Conservation (phyloP, 2,797 vertebrate genomes). For the Eulemur albifrons region DNA sequence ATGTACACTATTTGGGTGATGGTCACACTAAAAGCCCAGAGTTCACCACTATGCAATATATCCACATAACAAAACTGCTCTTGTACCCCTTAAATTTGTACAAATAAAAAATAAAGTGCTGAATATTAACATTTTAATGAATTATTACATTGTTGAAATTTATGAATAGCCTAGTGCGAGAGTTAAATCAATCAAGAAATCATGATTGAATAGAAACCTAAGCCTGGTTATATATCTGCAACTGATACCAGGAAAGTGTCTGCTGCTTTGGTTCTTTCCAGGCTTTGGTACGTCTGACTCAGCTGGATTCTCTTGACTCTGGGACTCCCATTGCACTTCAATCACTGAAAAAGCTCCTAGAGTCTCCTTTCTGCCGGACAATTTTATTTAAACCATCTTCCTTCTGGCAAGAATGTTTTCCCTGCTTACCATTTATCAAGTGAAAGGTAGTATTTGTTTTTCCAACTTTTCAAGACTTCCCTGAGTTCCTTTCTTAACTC, state of each 20-base stretch:
- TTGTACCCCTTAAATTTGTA: background rate
- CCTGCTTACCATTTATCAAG: background rate
- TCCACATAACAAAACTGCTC: background rate
- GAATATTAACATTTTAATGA: background rate
- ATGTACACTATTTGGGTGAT: background rate
- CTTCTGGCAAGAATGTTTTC: background rate
- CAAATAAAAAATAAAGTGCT: no score
- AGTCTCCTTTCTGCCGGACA: background rate
- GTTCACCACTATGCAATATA: background rate
- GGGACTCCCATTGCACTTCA: background rate
- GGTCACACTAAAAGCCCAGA: background rate
- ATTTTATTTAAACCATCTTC: background rate
- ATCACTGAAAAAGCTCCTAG: background rate
- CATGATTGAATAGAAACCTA: background rate
- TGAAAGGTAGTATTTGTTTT: constrained; percentile 24
- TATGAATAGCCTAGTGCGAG: background rate
- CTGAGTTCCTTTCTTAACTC: background rate
- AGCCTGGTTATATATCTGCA: background rate
- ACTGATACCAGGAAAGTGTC: background rate
- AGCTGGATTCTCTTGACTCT: background rate
- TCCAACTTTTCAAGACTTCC: background rate
- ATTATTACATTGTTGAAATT: background rate
- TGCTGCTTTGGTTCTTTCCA: background rate
- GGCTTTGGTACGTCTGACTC: background rate
- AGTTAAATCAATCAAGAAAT: background rate